Base-by-base conservation (phyloP, 2,888 invertebrate species). In the Hypselothyrea guttata region DNA sequence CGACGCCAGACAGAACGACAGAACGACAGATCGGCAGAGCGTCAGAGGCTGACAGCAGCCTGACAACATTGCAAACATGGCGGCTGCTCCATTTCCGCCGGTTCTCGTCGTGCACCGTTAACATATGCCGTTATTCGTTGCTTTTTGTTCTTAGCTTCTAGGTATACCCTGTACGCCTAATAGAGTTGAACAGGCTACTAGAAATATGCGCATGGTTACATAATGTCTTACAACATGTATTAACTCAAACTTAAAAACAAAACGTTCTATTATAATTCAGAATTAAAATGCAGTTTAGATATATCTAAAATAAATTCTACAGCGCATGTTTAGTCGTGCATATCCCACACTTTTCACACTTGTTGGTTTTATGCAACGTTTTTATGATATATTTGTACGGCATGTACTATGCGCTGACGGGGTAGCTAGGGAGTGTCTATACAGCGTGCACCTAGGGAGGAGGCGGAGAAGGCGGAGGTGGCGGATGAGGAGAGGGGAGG, bases 61-160 rank as follows among this genome's bases (percentile, higher is more conserved):
- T 60, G 75, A 64, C 78, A 70, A 70, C 60, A 68, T 67, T 28
- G 51, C 51, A 66, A 75, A 75, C 83, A 76, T 76, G 76, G 76
- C 83, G 71, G 67, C 83, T 78, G 83, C 57, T 76, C 68, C 76
- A 76, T 67, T 82, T 76, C 76, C 83, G 78, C 54, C 69, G 51
- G 51, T 56, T 58, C 65, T 49, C 47, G 48, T 57, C 54, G 40
- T 33, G 15, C 27, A 4, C 55, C 40, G 40, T 45, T 61, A 68
- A 68, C 60, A 66, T 61, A 52, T 46, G 56, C 52, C 56, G 55
- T 51, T 47, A 55, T 56, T 55, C 45, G n/a, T 35, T 52, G 47
- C 46, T 47, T 63, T 66, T 59, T 60, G 73, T 76, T 76, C 64
- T 73, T 81, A 60, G 71, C 64, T 62, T 41, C 53, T 49, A 58